Conservation (phyloP, 2,888 invertebrate species). For the Unio pictorum region DNA sequence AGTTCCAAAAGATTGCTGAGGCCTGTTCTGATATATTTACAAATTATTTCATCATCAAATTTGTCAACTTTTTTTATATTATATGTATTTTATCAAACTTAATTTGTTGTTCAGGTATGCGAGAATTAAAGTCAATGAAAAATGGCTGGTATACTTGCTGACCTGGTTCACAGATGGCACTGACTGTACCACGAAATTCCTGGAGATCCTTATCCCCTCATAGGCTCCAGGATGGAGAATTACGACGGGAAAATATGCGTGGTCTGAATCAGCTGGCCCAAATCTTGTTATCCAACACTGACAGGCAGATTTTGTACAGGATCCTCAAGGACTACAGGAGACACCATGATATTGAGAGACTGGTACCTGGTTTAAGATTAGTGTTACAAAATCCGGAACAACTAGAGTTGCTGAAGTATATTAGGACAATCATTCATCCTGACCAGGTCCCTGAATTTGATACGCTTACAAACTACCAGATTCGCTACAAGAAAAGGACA, state of each 20-base stretch:
- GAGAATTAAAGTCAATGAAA: too few species aligned
- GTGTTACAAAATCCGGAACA: constrained; percentile 55
- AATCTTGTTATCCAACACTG: constrained; percentile 32
- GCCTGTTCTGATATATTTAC: too few species aligned
- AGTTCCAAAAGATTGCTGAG: too few species aligned
- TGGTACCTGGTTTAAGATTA: constrained; percentile 40
- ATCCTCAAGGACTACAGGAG: constrained; percentile 48
- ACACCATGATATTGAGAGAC: constrained; percentile 31
- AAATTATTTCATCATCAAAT: too few species aligned
- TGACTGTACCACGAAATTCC: too few species aligned
- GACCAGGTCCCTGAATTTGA: constrained; percentile 45
- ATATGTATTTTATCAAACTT: too few species aligned
- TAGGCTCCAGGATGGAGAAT: too few species aligned
- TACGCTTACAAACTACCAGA: constrained; percentile 3
- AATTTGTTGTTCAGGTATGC: too few species aligned
- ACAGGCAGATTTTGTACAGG: constrained; percentile 50
- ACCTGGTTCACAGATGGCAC: too few species aligned
- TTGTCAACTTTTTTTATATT: too few species aligned
- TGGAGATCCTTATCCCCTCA: too few species aligned
- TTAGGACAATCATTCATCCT: constrained; percentile 50
- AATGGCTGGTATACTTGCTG: too few species aligned
- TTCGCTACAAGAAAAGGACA: background rate
- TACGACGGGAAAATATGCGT: background rate
- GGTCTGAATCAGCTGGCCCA: constrained; percentile 26
- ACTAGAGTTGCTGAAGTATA: constrained; percentile 51